A percentile compares a stretch with the other conserved stretches of the same genome.
phyloP scores from a whole-genome alignment of 1,140 invertebrate genomes.

The Telenomus remus region DNA sequence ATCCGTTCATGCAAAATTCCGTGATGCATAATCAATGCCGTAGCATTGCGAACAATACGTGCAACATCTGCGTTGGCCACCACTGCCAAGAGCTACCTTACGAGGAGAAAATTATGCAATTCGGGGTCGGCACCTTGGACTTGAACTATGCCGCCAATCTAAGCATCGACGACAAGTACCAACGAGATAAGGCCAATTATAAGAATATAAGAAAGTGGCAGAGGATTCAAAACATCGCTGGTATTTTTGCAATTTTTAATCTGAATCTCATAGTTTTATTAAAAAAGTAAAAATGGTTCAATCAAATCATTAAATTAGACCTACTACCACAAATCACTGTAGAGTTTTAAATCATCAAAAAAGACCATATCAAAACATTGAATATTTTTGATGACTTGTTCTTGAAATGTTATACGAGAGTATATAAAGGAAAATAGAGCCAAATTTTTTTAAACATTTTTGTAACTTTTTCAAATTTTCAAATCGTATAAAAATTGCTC shows the following conservation, averaged over 20 bases:
- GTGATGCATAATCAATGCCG: slow-evolving; percentile 13
- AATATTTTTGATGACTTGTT: no score
- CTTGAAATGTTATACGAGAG: no score
- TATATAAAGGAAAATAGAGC: no score
- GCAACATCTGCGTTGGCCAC: slow-evolving; percentile 23
- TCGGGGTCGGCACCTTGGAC: slow-evolving; percentile 16
- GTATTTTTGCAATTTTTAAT: slow-evolving; percentile 10
- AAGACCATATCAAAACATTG: no score
- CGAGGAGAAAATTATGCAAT: slow-evolving; percentile 28
- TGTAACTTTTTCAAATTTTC: no score
- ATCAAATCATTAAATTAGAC: no score
- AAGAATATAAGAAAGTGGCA: slow-evolving; percentile 68
- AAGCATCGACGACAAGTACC: slow-evolving; percentile 2
- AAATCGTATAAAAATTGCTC: no score
- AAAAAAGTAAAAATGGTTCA: background rate
- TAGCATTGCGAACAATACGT: slow-evolving; percentile 7
- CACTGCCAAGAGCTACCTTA: slow-evolving; percentile 21
- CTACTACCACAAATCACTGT: no score
- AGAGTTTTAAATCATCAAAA: no score
- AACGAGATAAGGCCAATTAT: slow-evolving; percentile 61
- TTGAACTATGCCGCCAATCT: slow-evolving; percentile 12
- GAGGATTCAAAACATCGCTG: slow-evolving; percentile 13
- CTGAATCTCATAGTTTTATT: background rate
- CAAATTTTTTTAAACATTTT: no score
- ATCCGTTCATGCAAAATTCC: slow-evolving; percentile 52